Percentiles rank a stretch among this genome's conserved stretches.
phyloP scores from a whole-genome alignment of 2,888 invertebrate species.

The Plebejus anna region DNA sequence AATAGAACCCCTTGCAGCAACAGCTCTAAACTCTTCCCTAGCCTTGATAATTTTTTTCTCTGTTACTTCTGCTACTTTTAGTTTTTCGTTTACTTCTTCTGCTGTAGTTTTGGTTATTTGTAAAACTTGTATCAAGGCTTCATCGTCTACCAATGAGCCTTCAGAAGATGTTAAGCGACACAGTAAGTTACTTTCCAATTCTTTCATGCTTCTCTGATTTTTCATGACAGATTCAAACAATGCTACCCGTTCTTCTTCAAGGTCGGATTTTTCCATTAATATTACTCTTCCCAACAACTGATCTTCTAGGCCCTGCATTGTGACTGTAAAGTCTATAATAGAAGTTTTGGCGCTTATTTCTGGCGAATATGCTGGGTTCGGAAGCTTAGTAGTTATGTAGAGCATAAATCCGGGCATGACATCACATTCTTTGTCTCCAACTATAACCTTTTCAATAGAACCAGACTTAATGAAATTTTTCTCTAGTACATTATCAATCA shows the following conservation, averaged over 20 bases:
- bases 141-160: conserved; percentile 97
- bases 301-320: conserved; percentile 97
- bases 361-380: conserved; percentile 97
- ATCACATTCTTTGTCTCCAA: conserved; percentile 98
- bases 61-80: conserved; percentile 94
- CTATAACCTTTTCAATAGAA: conserved; percentile 95
- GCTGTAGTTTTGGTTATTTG: conserved; percentile 93
- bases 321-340: conserved; percentile 98
- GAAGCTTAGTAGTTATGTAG: conserved; percentile 97
- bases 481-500: conserved; percentile 96
- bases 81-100: conserved; percentile 96
- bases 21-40: conserved; percentile 96
- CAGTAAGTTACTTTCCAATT: conserved; percentile 94
- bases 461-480: conserved; percentile 99
- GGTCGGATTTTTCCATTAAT: conserved; percentile 96
- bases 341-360: conserved; percentile 98
- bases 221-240: conserved; percentile 97
- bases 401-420: conserved; percentile 97
- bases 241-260: conserved; percentile 95
- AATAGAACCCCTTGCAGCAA: conserved; percentile 96
- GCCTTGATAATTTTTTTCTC: conserved; percentile 96
- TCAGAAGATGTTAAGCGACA: conserved; percentile 95
- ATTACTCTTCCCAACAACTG: conserved; percentile 96
- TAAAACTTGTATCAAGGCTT: conserved; percentile 93
- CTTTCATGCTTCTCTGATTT: conserved; percentile 97